Percentiles rank a stretch among this genome's conserved stretches.
Evolutionary conservation across 2,797 vertebrate genomes (phyloP).

Genomic region (Cyclopterus lumpus): DNA sequence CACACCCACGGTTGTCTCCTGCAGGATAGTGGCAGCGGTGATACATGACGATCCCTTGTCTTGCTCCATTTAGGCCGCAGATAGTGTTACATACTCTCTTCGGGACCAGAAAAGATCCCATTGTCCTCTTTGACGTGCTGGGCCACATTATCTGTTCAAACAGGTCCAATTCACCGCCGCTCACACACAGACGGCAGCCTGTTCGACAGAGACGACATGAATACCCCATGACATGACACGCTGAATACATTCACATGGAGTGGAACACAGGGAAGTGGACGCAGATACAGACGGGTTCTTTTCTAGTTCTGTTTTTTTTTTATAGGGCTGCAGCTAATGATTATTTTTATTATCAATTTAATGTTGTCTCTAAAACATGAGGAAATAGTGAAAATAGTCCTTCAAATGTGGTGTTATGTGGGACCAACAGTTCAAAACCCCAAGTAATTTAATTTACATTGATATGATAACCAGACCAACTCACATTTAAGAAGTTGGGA

Average conservation of each 20-base stretch:
- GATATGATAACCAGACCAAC: background rate
- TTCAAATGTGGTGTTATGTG: constrained; percentile 11
- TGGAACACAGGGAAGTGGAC: constrained; percentile 39
- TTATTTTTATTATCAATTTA: constrained; percentile 19
- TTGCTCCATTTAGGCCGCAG: constrained; percentile 73
- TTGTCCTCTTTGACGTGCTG: constrained; percentile 71
- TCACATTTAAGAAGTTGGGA: background rate
- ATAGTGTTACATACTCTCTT: constrained; percentile 76
- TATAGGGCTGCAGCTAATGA: constrained; percentile 1
- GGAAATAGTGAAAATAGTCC: background rate
- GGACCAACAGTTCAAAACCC: background rate
- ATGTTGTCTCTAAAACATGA: background rate
- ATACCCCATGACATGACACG: constrained; percentile 50
- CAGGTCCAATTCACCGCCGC: constrained; percentile 48
- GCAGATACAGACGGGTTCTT: constrained; percentile 32
- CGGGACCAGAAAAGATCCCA: constrained; percentile 74
- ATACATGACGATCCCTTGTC: constrained; percentile 72
- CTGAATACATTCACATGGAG: constrained; percentile 63
- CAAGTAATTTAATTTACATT: constrained; percentile 1
- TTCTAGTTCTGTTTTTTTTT: background rate
- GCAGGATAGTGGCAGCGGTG: constrained; percentile 58
- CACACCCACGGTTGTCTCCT: constrained; percentile 71
- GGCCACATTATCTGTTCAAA: constrained; percentile 65
- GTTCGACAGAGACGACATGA: constrained; percentile 43
- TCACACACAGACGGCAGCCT: constrained; percentile 51